phyloP scores from a whole-genome alignment of 92 coral and sea anemone species.

The Zoanthus sansibaricus region DNA sequence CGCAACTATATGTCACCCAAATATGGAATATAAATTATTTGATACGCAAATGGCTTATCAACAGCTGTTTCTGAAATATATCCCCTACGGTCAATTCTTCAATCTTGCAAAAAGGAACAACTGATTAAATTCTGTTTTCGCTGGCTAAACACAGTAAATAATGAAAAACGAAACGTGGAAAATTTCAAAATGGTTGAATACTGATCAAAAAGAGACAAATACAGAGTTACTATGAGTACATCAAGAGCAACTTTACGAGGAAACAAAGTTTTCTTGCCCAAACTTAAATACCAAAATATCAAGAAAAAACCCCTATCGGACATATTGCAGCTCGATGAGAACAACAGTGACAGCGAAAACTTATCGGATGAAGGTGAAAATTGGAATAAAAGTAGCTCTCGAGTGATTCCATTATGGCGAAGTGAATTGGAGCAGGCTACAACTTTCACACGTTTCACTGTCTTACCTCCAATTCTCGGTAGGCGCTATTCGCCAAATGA shows the following conservation, averaged over 20 bases:
- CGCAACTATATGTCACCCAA: slow-evolving; percentile 10
- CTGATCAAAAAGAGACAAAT: neutral
- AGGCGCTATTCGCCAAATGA: slow-evolving; percentile 18
- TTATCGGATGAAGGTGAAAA: slow-evolving; percentile 43
- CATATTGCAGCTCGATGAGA: slow-evolving; percentile 43
- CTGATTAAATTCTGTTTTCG: neutral
- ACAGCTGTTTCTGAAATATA: slow-evolving; percentile 27
- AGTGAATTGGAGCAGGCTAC: slow-evolving; percentile 35
- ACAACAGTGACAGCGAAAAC: slow-evolving; percentile 41
- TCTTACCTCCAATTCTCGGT: slow-evolving; percentile 78
- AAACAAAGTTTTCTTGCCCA: slow-evolving; percentile 79
- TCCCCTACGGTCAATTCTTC: neutral
- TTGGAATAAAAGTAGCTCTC: slow-evolving; percentile 19
- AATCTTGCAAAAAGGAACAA: slow-evolving; percentile 20
- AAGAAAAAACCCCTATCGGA: slow-evolving; percentile 30
- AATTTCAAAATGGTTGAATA: neutral
- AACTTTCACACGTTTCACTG: slow-evolving; percentile 79
- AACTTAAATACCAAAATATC: slow-evolving; percentile 74
- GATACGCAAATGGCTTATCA: slow-evolving; percentile 27
- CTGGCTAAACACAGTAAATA: neutral
- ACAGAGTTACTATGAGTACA: slow-evolving; percentile 15
- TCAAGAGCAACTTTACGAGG: slow-evolving; percentile 48
- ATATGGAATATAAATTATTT: slow-evolving; percentile 29
- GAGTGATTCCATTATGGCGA: slow-evolving; percentile 44
- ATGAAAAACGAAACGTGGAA: neutral